A percentile compares a stretch with the other conserved stretches of the same genome.
phyloP scores from a whole-genome alignment of 1,140 invertebrate species.

The Tetraneura akinire region DNA sequence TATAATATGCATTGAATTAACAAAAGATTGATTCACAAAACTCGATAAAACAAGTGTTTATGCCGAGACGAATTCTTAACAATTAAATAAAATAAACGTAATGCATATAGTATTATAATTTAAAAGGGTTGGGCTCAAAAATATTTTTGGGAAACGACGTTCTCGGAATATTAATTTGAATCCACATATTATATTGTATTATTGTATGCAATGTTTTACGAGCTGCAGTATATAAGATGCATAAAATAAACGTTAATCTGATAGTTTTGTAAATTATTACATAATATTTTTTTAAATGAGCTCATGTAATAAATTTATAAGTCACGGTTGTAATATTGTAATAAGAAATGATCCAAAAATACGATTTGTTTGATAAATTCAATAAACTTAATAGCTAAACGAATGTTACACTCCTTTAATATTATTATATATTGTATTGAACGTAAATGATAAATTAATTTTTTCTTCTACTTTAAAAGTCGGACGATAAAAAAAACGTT shows the following conservation, averaged over 20 bases:
- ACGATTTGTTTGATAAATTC: background rate
- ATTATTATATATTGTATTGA: too few relatives aligned
- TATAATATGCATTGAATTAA: too few relatives aligned
- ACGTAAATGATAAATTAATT: too few relatives aligned
- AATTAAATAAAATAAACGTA: conserved; percentile 26
- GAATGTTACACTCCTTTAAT: too few relatives aligned
- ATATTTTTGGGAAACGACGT: conserved; percentile 22
- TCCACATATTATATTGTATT: too few relatives aligned
- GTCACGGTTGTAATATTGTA: background rate
- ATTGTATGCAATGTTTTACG: background rate
- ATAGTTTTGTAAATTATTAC: conserved; percentile 8
- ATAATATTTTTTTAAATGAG: conserved; percentile 10
- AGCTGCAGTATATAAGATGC: background rate
- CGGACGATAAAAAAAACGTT: too few relatives aligned
- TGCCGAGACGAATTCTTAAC: background rate
- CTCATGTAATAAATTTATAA: conserved; percentile 19
- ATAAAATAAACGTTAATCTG: conserved; percentile 26
- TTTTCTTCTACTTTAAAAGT: too few relatives aligned
- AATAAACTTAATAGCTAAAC: background rate
- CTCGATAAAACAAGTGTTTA: background rate
- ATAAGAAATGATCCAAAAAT: background rate
- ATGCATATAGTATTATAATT: conserved; percentile 10
- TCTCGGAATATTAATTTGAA: conserved; percentile 25
- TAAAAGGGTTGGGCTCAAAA: conserved; percentile 16
- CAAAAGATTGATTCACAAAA: too few relatives aligned